These are phyloP conservation scores for Pelagia noctiluca DNA, from an alignment of 30 jellyfish, hydroid and myxozoan species.

Conservation along the genomic window DNA sequence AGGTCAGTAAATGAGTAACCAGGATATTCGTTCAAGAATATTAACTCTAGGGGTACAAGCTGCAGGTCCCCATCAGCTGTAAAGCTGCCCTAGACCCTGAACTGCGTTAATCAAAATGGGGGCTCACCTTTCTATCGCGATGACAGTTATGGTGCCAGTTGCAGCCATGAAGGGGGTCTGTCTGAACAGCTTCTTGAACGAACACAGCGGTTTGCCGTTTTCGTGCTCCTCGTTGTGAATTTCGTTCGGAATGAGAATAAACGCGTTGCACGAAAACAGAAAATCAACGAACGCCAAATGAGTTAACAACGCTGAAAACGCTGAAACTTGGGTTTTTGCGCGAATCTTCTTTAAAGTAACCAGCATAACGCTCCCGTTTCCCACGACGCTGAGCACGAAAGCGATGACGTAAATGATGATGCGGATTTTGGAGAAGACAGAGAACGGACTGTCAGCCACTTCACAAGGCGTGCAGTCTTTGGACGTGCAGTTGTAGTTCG, in stretches of 20 bases:
- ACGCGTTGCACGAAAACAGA: constrained; percentile 39
- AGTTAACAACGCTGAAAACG: constrained; percentile 21
- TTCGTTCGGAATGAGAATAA: constrained; percentile 52
- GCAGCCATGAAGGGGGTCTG: constrained; percentile 47
- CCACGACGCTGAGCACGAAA: constrained; percentile 37
- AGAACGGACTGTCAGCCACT: not conserved
- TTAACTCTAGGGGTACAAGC: no score
- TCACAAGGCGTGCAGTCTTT: constrained; percentile 27
- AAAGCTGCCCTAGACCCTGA: no score
- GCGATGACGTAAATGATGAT: constrained; percentile 37
- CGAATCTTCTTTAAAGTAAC: constrained; percentile 27
- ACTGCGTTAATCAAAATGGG: no score
- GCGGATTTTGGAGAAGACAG: constrained; percentile 30
- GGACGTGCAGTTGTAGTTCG: constrained; percentile 38
- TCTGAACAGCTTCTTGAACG: constrained; percentile 41
- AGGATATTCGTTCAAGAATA: no score
- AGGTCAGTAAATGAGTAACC: no score
- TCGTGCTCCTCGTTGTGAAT: constrained; percentile 17
- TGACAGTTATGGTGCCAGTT: constrained; percentile 37
- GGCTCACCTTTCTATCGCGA: constrained; percentile 60
- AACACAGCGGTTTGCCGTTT: constrained; percentile 37
- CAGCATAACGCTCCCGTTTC: constrained; percentile 43
- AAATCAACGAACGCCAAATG: constrained; percentile 63
- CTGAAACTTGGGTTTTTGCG: constrained; percentile 1
- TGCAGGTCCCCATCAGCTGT: no score